These are phyloP conservation scores for Halcyon chelicuti DNA, from an alignment of 2,797 vertebrate species.

Conservation along the genomic window DNA sequence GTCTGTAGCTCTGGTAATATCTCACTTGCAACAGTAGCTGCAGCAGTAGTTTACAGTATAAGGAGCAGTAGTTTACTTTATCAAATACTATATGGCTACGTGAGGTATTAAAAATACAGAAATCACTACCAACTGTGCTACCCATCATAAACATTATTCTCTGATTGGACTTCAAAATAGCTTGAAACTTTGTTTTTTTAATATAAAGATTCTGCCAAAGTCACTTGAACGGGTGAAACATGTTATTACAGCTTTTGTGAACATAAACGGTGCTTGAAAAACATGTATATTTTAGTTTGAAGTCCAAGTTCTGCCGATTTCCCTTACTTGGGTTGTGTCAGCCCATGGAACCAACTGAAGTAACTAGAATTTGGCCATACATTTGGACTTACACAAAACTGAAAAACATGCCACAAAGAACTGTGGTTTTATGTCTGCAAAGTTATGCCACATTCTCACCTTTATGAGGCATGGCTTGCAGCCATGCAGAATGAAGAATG, in stretches of 20 bases:
- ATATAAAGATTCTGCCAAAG: not conserved
- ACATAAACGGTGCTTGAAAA: not conserved
- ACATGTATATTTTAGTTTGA: not conserved
- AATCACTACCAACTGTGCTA: not conserved
- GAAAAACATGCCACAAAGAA: not conserved
- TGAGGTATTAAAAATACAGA: not conserved
- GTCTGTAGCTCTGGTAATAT: not conserved
- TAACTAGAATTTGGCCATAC: not conserved
- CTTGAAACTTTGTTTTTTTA: not conserved
- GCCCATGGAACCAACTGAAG: not conserved
- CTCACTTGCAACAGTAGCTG: not conserved
- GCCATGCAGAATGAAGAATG: slow-evolving; percentile 27
- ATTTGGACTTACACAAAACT: not conserved
- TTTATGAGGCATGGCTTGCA: slow-evolving; percentile 50
- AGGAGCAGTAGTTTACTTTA: not conserved
- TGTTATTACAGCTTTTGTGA: not conserved
- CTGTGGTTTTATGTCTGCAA: not conserved
- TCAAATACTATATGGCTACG: not conserved
- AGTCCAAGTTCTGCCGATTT: not conserved
- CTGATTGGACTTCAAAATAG: not conserved
- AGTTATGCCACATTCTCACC: slow-evolving; percentile 40
- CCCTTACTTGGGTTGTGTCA: not conserved
- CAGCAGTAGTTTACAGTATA: not conserved
- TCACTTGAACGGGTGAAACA: not conserved
- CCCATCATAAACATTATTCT: not conserved